These are phyloP conservation scores for Sitobion miscanthi DNA, from an alignment of 1,140 invertebrate genomes.

Conservation along the genomic window DNA sequence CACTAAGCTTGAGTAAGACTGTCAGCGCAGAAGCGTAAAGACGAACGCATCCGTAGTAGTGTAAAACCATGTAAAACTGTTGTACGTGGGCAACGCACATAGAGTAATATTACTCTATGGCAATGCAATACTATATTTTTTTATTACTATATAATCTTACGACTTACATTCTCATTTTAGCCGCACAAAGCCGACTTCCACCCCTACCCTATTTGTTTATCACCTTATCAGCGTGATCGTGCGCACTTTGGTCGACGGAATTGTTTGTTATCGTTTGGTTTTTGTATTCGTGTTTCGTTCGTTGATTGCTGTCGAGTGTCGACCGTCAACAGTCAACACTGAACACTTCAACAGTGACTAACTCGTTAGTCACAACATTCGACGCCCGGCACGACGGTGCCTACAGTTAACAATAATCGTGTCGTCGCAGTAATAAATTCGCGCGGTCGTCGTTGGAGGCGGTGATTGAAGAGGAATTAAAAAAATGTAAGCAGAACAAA, in stretches of 20 bases:
- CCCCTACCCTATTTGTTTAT: neutral
- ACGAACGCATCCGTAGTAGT: no score
- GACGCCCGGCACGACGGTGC: neutral
- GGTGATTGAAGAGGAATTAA: neutral
- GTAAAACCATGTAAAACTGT: no score
- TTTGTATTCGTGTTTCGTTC: neutral
- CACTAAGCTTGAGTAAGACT: no score
- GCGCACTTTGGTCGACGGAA: neutral
- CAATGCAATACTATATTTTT: no score
- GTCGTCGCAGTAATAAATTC: neutral
- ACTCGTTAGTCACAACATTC: no score
- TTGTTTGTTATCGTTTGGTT: neutral
- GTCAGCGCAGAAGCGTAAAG: no score
- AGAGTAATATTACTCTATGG: no score
- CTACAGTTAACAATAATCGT: neutral
- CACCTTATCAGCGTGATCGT: neutral
- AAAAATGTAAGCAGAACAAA: neutral
- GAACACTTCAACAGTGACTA: neutral
- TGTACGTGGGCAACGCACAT: no score
- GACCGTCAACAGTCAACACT: neutral
- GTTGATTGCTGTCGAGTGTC: neutral
- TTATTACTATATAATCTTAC: no score
- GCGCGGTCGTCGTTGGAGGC: neutral
- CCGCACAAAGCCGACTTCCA: no score
- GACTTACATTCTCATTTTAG: no score